Percentiles rank a stretch among this genome's conserved stretches.
Conservation (phyloP, 1,140 invertebrate species). For the Elymnias hypermnestra region DNA sequence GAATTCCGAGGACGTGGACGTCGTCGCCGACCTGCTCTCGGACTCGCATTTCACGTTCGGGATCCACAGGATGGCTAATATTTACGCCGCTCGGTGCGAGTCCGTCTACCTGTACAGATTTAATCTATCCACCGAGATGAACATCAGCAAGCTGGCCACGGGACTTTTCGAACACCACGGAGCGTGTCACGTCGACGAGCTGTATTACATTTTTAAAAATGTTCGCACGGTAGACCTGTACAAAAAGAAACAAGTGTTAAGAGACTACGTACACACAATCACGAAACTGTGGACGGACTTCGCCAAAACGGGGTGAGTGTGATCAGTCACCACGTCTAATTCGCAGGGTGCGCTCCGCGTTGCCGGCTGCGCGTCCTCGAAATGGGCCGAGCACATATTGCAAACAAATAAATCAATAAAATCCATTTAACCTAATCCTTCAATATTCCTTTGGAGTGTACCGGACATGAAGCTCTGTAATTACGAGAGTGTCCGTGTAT, state of each 20-base stretch:
- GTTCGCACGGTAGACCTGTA: conserved; percentile 46
- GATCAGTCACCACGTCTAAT: too few species aligned
- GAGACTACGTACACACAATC: conserved; percentile 53
- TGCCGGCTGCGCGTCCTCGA: too few species aligned
- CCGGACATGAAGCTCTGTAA: too few species aligned
- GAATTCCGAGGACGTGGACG: conserved; percentile 15
- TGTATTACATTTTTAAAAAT: conserved; percentile 80
- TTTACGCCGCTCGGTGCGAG: conserved; percentile 27
- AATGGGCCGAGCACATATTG: too few species aligned
- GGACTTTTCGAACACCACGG: conserved; percentile 54
- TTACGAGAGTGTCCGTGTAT: too few species aligned
- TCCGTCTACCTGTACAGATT: conserved; percentile 75
- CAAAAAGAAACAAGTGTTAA: conserved; percentile 41
- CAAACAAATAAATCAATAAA: too few species aligned
- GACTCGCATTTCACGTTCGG: conserved; percentile 36
- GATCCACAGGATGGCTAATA: conserved; percentile 52
- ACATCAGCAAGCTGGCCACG: conserved; percentile 41
- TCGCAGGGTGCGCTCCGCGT: too few species aligned
- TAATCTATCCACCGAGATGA: conserved; percentile 58
- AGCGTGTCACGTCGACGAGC: conserved; percentile 79
- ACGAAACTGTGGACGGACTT: conserved; percentile 84
- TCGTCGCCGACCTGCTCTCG: conserved; percentile 18
- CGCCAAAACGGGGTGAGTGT: conserved; percentile 81
- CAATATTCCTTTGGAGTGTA: too few species aligned
- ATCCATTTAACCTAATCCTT: too few species aligned